Conservation (phyloP, 2,113 vertebrate genomes). For the Microcebus ravelobensis region DNA sequence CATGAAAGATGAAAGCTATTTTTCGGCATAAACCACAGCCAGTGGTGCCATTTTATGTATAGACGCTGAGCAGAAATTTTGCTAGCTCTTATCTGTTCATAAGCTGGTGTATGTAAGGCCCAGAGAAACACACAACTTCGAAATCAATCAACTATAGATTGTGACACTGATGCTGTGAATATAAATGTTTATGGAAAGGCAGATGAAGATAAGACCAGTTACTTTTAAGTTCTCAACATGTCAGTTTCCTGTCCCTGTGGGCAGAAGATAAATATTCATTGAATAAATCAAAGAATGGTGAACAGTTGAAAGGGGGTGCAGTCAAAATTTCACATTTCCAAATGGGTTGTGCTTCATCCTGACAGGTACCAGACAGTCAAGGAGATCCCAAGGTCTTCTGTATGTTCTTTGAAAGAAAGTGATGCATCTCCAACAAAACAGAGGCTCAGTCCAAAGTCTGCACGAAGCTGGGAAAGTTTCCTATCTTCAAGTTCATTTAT, state of each 20-base stretch:
- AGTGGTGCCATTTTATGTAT: neutral
- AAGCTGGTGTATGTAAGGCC: neutral
- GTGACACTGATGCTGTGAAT: slow-evolving; percentile 66
- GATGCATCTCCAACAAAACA: neutral
- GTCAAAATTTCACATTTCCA: slow-evolving; percentile 60
- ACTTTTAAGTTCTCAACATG: slow-evolving; percentile 40
- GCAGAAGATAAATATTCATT: slow-evolving; percentile 77
- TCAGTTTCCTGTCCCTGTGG: slow-evolving; percentile 58
- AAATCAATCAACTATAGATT: slow-evolving; percentile 76
- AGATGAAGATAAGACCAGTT: slow-evolving; percentile 65
- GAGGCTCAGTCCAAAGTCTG: neutral
- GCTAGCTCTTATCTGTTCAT: slow-evolving; percentile 26
- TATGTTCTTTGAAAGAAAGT: neutral
- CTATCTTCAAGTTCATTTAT: slow-evolving; percentile 22
- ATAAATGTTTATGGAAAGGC: slow-evolving; percentile 70
- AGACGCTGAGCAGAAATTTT: slow-evolving; percentile 34
- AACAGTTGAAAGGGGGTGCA: slow-evolving; percentile 50
- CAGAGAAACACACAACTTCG: slow-evolving; percentile 38
- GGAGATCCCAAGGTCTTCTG: slow-evolving; percentile 53
- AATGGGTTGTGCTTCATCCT: slow-evolving; percentile 44
- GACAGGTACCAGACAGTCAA: slow-evolving; percentile 40
- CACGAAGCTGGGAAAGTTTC: neutral
- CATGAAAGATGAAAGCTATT: neutral
- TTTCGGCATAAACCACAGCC: neutral
- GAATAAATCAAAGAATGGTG: slow-evolving; percentile 58